A percentile compares a stretch with the other conserved stretches of the same genome.
Evolutionary conservation across 2,888 invertebrate species (phyloP).

Genomic region (Orchesella flavescens): DNA sequence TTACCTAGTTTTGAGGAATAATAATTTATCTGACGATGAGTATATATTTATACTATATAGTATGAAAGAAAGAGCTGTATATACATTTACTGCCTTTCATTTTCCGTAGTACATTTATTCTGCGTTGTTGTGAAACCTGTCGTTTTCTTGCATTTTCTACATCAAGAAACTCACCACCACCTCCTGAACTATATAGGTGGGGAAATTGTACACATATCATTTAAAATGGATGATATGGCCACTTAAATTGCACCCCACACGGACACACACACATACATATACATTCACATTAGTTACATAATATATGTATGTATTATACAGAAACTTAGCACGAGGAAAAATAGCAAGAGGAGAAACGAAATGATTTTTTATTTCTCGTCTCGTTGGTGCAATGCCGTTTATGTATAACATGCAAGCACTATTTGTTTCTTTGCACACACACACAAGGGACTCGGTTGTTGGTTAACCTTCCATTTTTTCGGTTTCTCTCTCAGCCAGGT

Average conservation of each 20-base stretch:
- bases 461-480: too few species aligned
- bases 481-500: constrained; percentile 28
- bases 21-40: too few species aligned
- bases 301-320: background rate
- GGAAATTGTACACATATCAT: constrained; percentile 28
- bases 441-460: background rate
- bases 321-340: too few species aligned
- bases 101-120: background rate
- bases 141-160: background rate
- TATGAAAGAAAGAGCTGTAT: too few species aligned
- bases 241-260: constrained; percentile 36
- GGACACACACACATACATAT: background rate
- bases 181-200: background rate
- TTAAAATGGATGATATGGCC: constrained; percentile 53
- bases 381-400: background rate
- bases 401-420: background rate
- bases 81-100: too few species aligned
- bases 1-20: too few species aligned
- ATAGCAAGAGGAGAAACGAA: too few species aligned
- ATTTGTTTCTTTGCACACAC: background rate
- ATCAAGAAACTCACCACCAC: background rate
- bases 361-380: background rate
- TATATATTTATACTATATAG: too few species aligned
- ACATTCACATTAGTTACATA: background rate
- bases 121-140: constrained; percentile 44